These are phyloP conservation scores for Drosophila pseudotakahashii DNA, from an alignment of 2,888 invertebrate genomes.

Conservation along the genomic window DNA sequence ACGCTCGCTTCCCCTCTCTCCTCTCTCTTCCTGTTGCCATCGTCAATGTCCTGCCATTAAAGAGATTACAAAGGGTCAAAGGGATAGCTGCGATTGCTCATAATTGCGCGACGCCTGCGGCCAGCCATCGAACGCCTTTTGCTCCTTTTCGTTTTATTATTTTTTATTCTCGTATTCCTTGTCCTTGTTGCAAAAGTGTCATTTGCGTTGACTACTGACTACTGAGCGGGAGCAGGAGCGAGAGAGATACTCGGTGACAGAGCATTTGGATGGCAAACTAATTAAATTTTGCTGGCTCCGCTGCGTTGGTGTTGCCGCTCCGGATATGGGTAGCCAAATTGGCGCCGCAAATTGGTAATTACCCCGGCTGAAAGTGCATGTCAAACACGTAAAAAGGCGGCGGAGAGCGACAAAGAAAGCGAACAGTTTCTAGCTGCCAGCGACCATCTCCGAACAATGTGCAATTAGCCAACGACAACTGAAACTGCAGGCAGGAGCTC, in stretches of 20 bases:
- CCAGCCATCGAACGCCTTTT: constrained; percentile 22
- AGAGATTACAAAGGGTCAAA: constrained; percentile 77
- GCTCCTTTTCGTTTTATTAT: not conserved
- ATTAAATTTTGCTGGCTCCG: constrained; percentile 70
- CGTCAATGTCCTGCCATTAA: constrained; percentile 47
- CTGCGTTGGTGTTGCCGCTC: constrained; percentile 10
- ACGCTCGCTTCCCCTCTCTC: constrained; percentile 9
- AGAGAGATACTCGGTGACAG: not conserved
- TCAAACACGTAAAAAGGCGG: constrained; percentile 70
- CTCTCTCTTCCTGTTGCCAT: constrained; percentile 39
- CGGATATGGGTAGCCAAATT: constrained; percentile 63
- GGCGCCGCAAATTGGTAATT: constrained; percentile 81
- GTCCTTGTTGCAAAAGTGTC: constrained; percentile 37
- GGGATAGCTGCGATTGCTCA: constrained; percentile 71
- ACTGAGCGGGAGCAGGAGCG: constrained; percentile 4
- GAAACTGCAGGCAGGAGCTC: constrained; percentile 25
- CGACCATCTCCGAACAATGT: constrained; percentile 57
- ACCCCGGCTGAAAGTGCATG: constrained; percentile 75
- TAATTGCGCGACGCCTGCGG: constrained; percentile 69
- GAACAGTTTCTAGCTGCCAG: constrained; percentile 21
- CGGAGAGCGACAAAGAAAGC: constrained; percentile 25
- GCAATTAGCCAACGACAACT: constrained; percentile 72
- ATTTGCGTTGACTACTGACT: constrained; percentile 39
- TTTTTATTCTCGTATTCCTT: not conserved
- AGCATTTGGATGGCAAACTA: constrained; percentile 76